Evolutionary conservation across 92 coral and sea anemone species (phyloP).

Genomic region (Heliopora coerulea): DNA sequence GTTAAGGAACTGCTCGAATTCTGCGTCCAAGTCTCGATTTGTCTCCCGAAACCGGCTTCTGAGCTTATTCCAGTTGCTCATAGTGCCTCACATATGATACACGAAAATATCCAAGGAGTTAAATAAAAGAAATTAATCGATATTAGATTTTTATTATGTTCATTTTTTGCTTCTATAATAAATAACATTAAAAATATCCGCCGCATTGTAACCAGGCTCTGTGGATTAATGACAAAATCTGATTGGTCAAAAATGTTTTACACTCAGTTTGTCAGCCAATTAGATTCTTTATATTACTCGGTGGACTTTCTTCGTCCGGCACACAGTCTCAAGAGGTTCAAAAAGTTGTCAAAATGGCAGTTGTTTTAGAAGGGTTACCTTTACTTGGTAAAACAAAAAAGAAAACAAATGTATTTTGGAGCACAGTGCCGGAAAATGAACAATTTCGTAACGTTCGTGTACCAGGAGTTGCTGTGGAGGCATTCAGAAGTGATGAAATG

Average conservation of each 20-base stretch:
- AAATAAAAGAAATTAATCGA: background rate
- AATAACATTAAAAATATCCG: slow-evolving; percentile 19
- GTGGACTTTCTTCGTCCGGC: no score
- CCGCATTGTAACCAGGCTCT: slow-evolving; percentile 28
- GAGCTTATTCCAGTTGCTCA: slow-evolving; percentile 65
- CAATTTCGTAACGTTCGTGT: slow-evolving; percentile 38
- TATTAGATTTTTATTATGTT: background rate
- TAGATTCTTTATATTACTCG: no score
- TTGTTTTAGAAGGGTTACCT: slow-evolving; percentile 24
- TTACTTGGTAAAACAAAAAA: slow-evolving; percentile 10
- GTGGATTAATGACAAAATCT: background rate
- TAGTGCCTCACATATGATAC: background rate
- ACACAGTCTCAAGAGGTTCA: background rate
- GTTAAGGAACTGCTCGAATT: slow-evolving; percentile 91
- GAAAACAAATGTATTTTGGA: slow-evolving; percentile 78
- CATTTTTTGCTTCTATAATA: background rate
- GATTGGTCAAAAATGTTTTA: slow-evolving; percentile 3
- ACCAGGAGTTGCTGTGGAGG: slow-evolving; percentile 23
- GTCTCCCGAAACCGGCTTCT: slow-evolving; percentile 63
- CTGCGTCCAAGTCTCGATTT: slow-evolving; percentile 88
- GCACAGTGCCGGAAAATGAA: slow-evolving; percentile 39
- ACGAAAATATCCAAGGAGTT: background rate
- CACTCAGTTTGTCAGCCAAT: slow-evolving; percentile 15
- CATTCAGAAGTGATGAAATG: background rate
- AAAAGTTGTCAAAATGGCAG: slow-evolving; percentile 77